Percentiles rank a stretch among this genome's conserved stretches.
Conservation (phyloP, 1,140 invertebrate species). For the Brachionus manjavacas region DNA sequence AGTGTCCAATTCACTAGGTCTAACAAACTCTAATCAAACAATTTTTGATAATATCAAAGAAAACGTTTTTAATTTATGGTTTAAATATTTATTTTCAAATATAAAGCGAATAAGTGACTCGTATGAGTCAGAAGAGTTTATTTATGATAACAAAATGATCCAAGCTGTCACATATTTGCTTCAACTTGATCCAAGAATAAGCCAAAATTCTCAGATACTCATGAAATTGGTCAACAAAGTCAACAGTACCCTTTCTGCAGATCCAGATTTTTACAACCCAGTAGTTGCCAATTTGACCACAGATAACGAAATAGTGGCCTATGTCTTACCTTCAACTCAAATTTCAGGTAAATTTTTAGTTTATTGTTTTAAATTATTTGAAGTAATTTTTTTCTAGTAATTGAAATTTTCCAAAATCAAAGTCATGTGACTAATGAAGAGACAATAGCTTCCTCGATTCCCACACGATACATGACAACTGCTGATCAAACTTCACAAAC, state of each 20-base stretch:
- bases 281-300: not conserved
- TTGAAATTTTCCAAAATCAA: not conserved
- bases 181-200: slow-evolving; percentile 25
- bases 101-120: not conserved
- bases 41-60: not conserved
- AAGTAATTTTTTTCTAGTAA: not conserved
- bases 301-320: not conserved
- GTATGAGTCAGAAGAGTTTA: not conserved
- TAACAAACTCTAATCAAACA: not conserved
- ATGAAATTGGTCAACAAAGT: slow-evolving; percentile 5
- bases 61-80: not conserved
- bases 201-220: slow-evolving; percentile 40
- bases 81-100: slow-evolving; percentile 16
- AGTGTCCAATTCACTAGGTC: slow-evolving; percentile 31
- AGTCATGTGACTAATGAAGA: not conserved
- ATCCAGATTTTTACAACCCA: not conserved
- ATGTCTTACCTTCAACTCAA: not conserved
- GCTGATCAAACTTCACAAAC: not conserved
- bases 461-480: not conserved
- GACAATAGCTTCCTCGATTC: not conserved
- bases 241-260: not conserved
- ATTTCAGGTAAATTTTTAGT: not conserved
- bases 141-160: not conserved
- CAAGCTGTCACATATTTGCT: not conserved
- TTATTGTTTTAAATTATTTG: not conserved